A percentile compares a stretch with the other conserved stretches of the same genome.
Evolutionary conservation across 2,797 vertebrate species (phyloP).

Genomic region (Scolopax rusticola): DNA sequence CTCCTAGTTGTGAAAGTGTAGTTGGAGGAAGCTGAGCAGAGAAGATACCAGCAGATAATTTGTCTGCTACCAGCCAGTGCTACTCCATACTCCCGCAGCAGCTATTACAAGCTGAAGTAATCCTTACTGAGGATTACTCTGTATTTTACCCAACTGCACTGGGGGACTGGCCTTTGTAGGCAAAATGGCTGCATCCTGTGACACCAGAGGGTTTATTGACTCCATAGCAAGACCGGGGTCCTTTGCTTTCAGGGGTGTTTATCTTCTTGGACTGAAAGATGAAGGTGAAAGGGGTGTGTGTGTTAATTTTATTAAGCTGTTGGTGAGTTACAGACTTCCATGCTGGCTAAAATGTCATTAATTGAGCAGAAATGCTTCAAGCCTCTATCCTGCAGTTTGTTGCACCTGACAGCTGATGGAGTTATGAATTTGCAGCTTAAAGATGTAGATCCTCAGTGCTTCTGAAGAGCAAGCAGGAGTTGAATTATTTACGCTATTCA

Average conservation of each 20-base stretch:
- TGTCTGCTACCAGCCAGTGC: background rate
- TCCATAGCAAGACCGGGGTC: background rate
- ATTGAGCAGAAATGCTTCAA: background rate
- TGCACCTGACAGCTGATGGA: background rate
- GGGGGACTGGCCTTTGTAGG: background rate
- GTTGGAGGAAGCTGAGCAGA: background rate
- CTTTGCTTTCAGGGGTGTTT: background rate
- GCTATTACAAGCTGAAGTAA: background rate
- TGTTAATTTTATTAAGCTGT: background rate
- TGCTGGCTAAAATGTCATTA: background rate
- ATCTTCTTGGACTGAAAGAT: background rate
- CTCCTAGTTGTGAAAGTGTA: background rate
- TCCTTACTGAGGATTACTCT: background rate
- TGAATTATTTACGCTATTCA: background rate
- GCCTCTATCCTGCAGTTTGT: background rate
- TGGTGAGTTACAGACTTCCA: background rate
- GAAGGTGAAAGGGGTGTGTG: background rate
- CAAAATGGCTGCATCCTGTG: background rate
- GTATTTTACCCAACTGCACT: background rate
- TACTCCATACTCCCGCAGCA: background rate
- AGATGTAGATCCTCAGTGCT: background rate
- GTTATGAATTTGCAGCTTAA: background rate
- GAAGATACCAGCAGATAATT: background rate
- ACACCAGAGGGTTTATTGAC: background rate
- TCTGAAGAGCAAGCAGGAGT: background rate